Evolutionary conservation across 2,113 vertebrate genomes (phyloP).

Genomic region (Elgaria multicarinata): DNA sequence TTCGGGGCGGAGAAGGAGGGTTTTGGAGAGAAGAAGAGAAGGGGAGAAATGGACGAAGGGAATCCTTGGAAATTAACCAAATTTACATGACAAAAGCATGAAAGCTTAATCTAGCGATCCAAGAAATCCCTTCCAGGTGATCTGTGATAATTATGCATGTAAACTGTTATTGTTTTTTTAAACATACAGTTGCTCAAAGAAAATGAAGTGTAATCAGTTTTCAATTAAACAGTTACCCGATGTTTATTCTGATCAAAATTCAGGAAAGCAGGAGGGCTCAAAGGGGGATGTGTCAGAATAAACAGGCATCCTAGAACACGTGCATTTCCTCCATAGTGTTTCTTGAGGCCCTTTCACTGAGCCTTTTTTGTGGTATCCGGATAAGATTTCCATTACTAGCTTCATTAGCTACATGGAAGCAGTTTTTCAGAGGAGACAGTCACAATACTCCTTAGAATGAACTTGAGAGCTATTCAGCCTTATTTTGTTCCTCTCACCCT

Average conservation of each 20-base stretch:
- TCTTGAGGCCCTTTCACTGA: slow-evolving; percentile 20
- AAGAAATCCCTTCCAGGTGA: slow-evolving; percentile 15
- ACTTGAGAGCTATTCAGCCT: background rate
- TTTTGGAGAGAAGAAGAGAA: no score
- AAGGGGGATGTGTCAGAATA: slow-evolving; percentile 6
- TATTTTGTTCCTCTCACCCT: background rate
- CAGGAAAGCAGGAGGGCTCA: slow-evolving; percentile 49
- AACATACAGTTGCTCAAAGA: slow-evolving; percentile 15
- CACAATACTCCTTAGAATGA: slow-evolving; percentile 16
- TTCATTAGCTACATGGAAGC: slow-evolving; percentile 35
- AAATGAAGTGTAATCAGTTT: slow-evolving; percentile 48
- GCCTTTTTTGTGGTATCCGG: background rate
- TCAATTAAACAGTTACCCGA: slow-evolving; percentile 45
- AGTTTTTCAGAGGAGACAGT: slow-evolving; percentile 1
- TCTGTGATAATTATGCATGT: slow-evolving; percentile 14
- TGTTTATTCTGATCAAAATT: slow-evolving; percentile 37
- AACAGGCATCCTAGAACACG: slow-evolving; percentile 20
- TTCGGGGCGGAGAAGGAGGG: no score
- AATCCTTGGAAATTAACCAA: no score
- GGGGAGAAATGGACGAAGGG: no score
- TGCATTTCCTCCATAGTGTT: background rate
- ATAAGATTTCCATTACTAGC: slow-evolving; percentile 30
- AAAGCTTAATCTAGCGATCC: slow-evolving; percentile 18
- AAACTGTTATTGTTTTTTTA: background rate
- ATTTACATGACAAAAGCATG: no score